Evolutionary conservation across 2,113 vertebrate genomes (phyloP).

Genomic region (Chaenogobius annularis): DNA sequence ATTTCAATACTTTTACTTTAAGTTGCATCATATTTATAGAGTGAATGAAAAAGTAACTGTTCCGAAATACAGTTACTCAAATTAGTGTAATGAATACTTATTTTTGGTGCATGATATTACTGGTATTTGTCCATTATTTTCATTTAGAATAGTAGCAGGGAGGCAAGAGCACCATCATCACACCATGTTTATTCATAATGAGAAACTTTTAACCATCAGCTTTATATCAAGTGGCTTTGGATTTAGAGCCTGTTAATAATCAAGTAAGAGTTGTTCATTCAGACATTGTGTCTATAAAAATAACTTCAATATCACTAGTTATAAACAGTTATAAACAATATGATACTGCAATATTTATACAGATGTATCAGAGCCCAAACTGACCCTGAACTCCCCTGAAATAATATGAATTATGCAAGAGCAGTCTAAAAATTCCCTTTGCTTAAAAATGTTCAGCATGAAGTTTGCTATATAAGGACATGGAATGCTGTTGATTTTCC

Average conservation of each 20-base stretch:
- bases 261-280: neutral
- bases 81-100: no score
- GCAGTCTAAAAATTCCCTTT: slow-evolving; percentile 33
- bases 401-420: slow-evolving; percentile 52
- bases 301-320: neutral
- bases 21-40: no score
- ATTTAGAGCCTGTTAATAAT: neutral
- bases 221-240: neutral
- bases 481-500: slow-evolving; percentile 51
- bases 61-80: no score
- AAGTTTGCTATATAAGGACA: slow-evolving; percentile 65
- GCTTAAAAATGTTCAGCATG: slow-evolving; percentile 37
- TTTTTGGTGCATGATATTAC: no score
- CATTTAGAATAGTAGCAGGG: no score
- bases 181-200: no score
- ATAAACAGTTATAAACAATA: slow-evolving; percentile 7
- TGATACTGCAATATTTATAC: slow-evolving; percentile 46
- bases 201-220: no score
- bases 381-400: slow-evolving; percentile 50
- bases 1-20: no score
- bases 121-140: no score
- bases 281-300: neutral
- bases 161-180: no score
- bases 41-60: no score
- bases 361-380: slow-evolving; percentile 54